Evolutionary conservation across 2,888 invertebrate genomes (phyloP), one percentile per base, ranked within the genome.

Genomic region (Agriopis leucophaearia): DNA sequence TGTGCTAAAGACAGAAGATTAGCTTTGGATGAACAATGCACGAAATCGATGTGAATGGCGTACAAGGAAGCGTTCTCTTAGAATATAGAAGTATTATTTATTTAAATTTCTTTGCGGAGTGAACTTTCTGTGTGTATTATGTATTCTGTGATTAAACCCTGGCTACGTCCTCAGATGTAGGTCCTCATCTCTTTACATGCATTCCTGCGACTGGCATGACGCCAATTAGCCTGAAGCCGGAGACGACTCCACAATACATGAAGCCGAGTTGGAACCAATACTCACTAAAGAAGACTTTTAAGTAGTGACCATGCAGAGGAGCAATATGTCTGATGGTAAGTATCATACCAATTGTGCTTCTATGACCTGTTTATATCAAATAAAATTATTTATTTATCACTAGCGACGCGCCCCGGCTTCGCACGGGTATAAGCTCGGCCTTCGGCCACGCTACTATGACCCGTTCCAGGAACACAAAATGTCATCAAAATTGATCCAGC

Each of bases 191-290:
- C 45, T 38, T 78, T 67, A 72, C 50, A 74, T 51, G 70, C 74
- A 79, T 81, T 78, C 78, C 74, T 72, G 76, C 68, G 72, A 51
- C 62, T 55, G 42, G 76, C n/a, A 81, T 77, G 85, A 81, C 83
- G 86, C 82, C 86, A 88, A 88, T 89, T 88, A 89, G 80, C 85
- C 66, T 72, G 64, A 81, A 84, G 83, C 81, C 84, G 82, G 83
- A 80, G 79, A 18, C 80, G 76, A 74, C 75, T 74, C 81, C 80
- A 81, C 80, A 77, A 74, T 72, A 75, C 78, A 40, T 42, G 42
- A 52, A 38, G 10, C 12, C 9, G 35, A 51, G 38, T 38, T 38
- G 38, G n/a, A 36, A 8, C n/a, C 8, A 52, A 51, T 7, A 52
- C 8, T 1, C 6, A 52, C 6, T 15, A 38, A 10, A 16, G 9